Percentiles rank a stretch among this genome's conserved stretches.
phyloP scores from a whole-genome alignment of 1,140 invertebrate species.

The Leptonema lineaticorne region DNA sequence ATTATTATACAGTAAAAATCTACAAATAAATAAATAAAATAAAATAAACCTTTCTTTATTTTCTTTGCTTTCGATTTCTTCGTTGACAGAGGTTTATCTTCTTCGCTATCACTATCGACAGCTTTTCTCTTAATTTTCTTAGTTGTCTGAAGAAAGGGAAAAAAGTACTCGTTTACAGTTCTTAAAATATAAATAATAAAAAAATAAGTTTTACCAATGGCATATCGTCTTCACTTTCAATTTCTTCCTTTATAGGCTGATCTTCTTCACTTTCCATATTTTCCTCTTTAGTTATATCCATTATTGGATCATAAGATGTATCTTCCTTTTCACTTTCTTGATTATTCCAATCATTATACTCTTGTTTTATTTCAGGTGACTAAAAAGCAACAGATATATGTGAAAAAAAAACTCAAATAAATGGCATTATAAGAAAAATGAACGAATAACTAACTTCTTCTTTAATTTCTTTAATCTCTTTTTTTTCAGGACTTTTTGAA shows the following conservation, averaged over 20 bases:
- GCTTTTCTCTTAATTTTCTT: conserved; percentile 42
- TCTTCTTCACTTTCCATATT: conserved; percentile 50
- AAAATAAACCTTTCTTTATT: conserved; percentile 57
- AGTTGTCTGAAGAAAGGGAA: conserved; percentile 44
- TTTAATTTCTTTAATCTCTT: conserved; percentile 45
- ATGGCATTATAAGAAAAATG: too few relatives aligned
- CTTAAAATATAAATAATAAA: conserved; percentile 11
- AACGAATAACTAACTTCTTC: conserved; percentile 36
- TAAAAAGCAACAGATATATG: too few relatives aligned
- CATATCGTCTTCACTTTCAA: conserved; percentile 73
- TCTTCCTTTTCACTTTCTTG: conserved; percentile 17
- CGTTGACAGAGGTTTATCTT: conserved; percentile 47
- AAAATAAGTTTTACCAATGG: conserved; percentile 65
- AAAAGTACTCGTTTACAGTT: conserved; percentile 3
- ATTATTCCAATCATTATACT: conserved; percentile 40
- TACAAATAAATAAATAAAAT: not conserved
- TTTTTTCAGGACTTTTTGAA: conserved; percentile 38
- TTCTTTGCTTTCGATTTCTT: conserved; percentile 50
- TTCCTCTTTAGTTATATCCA: conserved; percentile 55
- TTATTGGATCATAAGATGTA: conserved; percentile 43
- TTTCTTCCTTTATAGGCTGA: conserved; percentile 52
- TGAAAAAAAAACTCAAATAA: too few relatives aligned
- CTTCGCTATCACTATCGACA: conserved; percentile 51
- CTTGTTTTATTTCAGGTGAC: conserved; percentile 44
- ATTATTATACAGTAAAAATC: not conserved